Evolutionary conservation across 2,797 vertebrate species (phyloP).

Genomic region (Sebastes oblongus): DNA sequence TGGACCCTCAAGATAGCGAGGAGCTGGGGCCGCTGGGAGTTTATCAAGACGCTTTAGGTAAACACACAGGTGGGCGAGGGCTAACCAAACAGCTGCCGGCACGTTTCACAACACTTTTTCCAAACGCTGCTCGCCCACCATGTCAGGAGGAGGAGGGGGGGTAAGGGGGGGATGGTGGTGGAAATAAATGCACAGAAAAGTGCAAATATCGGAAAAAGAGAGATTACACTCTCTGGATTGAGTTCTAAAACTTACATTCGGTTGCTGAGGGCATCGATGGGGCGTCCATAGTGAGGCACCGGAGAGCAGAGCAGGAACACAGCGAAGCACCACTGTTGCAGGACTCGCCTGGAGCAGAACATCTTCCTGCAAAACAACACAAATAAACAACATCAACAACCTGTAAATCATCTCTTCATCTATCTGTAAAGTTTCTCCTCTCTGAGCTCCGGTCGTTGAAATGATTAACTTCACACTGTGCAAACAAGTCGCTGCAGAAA

Average conservation of each 20-base stretch:
- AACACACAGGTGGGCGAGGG: conserved; percentile 75
- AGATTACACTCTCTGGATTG: no score
- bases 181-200: conserved; percentile 19
- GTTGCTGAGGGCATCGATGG: conserved; percentile 87
- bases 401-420: not conserved
- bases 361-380: conserved; percentile 38
- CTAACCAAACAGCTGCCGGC: conserved; percentile 69
- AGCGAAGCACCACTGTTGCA: conserved; percentile 90
- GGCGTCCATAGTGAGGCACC: conserved; percentile 86
- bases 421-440: no score
- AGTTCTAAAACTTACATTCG: conserved; percentile 85
- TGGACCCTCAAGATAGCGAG: not conserved
- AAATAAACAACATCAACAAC: conserved; percentile 18
- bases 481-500: conserved; percentile 37
- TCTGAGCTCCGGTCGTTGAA: no score
- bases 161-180: not conserved
- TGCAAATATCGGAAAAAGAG: not conserved
- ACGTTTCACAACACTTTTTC: conserved; percentile 72
- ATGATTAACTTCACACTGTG: no score
- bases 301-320: conserved; percentile 92
- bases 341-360: conserved; percentile 85
- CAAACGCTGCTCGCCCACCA: conserved; percentile 56
- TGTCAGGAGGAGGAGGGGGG: not conserved
- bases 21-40: conserved; percentile 3
- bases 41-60: conserved; percentile 56